Percentiles rank a stretch among this genome's conserved stretches.
Conservation (phyloP, 2,888 invertebrate species). For the Trachelus stipa region DNA sequence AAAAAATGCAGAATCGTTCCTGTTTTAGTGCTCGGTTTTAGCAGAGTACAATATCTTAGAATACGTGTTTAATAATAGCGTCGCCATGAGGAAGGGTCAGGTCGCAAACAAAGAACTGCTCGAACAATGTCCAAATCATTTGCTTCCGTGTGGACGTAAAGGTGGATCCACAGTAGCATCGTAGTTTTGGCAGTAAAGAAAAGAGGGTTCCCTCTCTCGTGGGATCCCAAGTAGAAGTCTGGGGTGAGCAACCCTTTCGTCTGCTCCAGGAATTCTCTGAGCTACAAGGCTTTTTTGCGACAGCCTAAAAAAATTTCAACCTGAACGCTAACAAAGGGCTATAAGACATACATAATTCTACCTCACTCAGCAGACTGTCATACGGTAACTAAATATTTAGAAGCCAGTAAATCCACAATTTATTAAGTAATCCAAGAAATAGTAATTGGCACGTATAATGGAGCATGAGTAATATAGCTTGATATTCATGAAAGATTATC, state of each 20-base stretch:
- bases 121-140: slow-evolving; percentile 36
- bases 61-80: slow-evolving; percentile 10
- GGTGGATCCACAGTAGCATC: slow-evolving; percentile 25
- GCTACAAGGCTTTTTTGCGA: not conserved
- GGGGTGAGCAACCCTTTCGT: not conserved
- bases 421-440: not conserved
- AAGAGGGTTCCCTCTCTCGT: not conserved
- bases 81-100: slow-evolving; percentile 6
- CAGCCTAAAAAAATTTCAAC: not conserved
- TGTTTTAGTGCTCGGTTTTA: slow-evolving; percentile 1
- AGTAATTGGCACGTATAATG: not conserved
- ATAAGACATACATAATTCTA: not conserved
- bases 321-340: not conserved
- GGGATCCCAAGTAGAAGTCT: not conserved
- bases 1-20: not conserved
- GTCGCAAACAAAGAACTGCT: slow-evolving; percentile 30
- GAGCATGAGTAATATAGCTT: not conserved
- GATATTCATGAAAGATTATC: not conserved
- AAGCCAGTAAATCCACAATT: not conserved
- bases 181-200: slow-evolving; percentile 26
- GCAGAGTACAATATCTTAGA: slow-evolving; percentile 3
- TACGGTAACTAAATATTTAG: not conserved
- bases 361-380: not conserved
- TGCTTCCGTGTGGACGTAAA: slow-evolving; percentile 26
- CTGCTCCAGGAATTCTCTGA: not conserved